A percentile compares a stretch with the other conserved stretches of the same genome.
phyloP scores from a whole-genome alignment of 2,113 vertebrate genomes.

The Sclerurus mexicanus region DNA sequence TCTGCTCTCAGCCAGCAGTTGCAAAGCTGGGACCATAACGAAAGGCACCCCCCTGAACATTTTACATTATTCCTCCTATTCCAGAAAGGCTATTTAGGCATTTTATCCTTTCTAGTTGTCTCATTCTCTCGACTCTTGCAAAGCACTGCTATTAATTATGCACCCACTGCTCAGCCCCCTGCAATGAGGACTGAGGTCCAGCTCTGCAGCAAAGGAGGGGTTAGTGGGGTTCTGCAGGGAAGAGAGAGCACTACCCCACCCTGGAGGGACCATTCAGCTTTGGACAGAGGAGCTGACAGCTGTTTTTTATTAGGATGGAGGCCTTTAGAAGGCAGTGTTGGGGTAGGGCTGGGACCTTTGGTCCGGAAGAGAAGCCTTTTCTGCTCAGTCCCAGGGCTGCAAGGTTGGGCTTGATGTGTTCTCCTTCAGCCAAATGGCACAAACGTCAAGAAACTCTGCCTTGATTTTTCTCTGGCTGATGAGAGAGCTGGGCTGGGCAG shows the following conservation, averaged over 20 bases:
- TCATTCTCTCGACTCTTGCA: neutral
- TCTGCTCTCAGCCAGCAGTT: neutral
- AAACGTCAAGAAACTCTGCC: neutral
- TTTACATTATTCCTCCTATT: neutral
- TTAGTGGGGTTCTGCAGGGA: neutral
- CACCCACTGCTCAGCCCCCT: neutral
- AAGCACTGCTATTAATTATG: neutral
- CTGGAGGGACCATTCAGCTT: neutral
- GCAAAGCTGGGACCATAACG: neutral
- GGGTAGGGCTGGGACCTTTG: neutral
- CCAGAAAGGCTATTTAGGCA: neutral
- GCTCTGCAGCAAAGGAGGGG: neutral
- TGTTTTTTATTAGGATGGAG: neutral
- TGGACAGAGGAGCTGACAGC: conserved; percentile 2
- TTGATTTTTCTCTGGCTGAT: neutral
- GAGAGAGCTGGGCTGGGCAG: neutral
- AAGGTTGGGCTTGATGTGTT: neutral
- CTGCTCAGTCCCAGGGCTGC: neutral
- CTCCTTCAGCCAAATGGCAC: neutral
- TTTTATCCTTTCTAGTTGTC: conserved; percentile 3
- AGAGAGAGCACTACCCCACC: neutral
- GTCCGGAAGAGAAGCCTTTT: neutral
- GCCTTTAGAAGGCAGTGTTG: neutral
- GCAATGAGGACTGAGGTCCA: neutral
- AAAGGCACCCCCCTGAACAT: neutral